These are phyloP conservation scores for Mythimna impura DNA, from an alignment of 2,888 invertebrate species.

Conservation along the genomic window DNA sequence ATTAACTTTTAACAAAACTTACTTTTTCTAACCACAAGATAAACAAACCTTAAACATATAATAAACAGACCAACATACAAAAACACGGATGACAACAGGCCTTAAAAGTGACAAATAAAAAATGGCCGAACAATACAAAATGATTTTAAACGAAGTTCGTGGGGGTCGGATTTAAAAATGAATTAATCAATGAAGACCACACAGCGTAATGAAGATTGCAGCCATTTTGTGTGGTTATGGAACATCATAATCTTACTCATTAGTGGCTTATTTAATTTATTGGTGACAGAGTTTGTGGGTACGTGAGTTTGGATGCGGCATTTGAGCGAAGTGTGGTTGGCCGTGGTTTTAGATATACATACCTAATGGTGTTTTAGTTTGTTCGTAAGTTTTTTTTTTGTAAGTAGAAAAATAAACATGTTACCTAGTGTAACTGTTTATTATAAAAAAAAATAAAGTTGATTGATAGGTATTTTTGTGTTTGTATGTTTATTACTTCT, in stretches of 20 bases:
- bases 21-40: background rate
- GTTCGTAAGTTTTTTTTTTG: too few relatives aligned
- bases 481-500: too few relatives aligned
- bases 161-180: slow-evolving; percentile 44
- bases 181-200: slow-evolving; percentile 66
- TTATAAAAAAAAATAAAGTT: too few relatives aligned
- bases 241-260: slow-evolving; percentile 84
- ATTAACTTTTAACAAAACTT: background rate
- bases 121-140: slow-evolving; percentile 57
- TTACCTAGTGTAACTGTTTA: too few relatives aligned
- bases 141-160: slow-evolving; percentile 50
- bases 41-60: slow-evolving; percentile 10
- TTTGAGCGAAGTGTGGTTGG: background rate
- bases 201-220: slow-evolving; percentile 36
- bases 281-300: slow-evolving; percentile 34
- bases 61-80: background rate
- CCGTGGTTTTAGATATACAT: too few relatives aligned
- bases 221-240: slow-evolving; percentile 52
- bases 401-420: too few relatives aligned
- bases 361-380: too few relatives aligned
- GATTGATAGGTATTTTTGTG: too few relatives aligned
- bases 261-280: slow-evolving; percentile 82
- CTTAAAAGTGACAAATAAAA: slow-evolving; percentile 26
- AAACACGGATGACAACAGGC: background rate
- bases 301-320: slow-evolving; percentile 55